A percentile compares a stretch with the other conserved stretches of the same genome.
phyloP scores from a whole-genome alignment of 2,797 vertebrate species.

The Silurus aristotelis region DNA sequence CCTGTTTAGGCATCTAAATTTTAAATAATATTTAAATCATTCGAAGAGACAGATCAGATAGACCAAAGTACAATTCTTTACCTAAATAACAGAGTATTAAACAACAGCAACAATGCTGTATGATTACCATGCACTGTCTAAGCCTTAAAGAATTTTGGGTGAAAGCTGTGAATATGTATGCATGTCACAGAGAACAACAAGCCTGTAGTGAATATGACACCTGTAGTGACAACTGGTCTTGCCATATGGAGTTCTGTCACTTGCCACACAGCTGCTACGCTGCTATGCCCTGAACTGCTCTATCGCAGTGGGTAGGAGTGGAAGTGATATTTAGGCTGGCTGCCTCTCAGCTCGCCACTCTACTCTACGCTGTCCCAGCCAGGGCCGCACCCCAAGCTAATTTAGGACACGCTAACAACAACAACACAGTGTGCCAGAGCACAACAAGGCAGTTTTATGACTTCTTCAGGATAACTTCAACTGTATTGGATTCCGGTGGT shows the following conservation, averaged over 20 bases:
- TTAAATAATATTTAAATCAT: slow-evolving; percentile 15
- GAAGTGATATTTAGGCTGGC: slow-evolving; percentile 47
- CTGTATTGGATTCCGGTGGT: slow-evolving; percentile 4
- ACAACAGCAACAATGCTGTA: background rate
- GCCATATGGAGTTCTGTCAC: slow-evolving; percentile 62
- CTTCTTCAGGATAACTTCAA: slow-evolving; percentile 31
- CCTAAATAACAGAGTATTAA: slow-evolving; percentile 18
- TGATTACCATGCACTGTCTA: background rate
- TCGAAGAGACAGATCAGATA: background rate
- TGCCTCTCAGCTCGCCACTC: slow-evolving; percentile 23
- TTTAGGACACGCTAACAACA: slow-evolving; percentile 65
- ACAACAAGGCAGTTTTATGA: slow-evolving; percentile 38
- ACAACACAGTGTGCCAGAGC: slow-evolving; percentile 59
- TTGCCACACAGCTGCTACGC: slow-evolving; percentile 74
- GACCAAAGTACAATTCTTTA: slow-evolving; percentile 4
- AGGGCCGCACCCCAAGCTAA: slow-evolving; percentile 54
- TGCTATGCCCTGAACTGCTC: slow-evolving; percentile 56
- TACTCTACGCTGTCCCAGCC: slow-evolving; percentile 21
- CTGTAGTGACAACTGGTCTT: slow-evolving; percentile 44
- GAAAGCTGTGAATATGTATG: slow-evolving; percentile 10
- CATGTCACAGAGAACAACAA: background rate
- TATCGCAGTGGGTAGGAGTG: slow-evolving; percentile 23
- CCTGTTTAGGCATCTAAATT: slow-evolving; percentile 60
- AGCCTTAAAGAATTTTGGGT: background rate
- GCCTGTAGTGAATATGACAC: slow-evolving; percentile 47